Evolutionary conservation across 2,797 vertebrate genomes (phyloP).

Genomic region (Micrastur ruficollis): DNA sequence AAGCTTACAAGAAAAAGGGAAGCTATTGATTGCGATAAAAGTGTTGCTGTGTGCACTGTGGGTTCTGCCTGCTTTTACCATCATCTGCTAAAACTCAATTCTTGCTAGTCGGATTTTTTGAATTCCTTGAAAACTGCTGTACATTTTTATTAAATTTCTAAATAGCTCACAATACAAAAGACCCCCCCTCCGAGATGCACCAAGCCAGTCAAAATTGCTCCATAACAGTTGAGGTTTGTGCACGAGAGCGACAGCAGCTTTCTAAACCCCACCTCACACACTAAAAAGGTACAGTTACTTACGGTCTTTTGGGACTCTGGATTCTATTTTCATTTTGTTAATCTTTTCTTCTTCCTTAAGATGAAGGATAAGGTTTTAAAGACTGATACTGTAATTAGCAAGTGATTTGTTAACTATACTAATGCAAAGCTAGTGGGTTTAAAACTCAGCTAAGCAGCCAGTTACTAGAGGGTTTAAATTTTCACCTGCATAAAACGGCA

Average conservation of each 20-base stretch:
- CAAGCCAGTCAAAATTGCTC: not conserved
- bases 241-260: not conserved
- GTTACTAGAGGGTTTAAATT: not conserved
- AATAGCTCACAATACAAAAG: not conserved
- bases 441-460: constrained; percentile 7
- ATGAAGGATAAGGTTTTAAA: constrained; percentile 60
- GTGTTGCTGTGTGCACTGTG: not conserved
- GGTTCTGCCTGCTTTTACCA: not conserved
- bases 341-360: constrained; percentile 88
- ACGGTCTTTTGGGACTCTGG: constrained; percentile 83
- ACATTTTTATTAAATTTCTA: not conserved
- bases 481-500: not conserved
- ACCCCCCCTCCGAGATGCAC: not conserved
- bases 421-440: constrained; percentile 23
- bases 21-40: not conserved
- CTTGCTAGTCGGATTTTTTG: not conserved
- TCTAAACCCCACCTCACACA: not conserved
- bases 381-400: constrained; percentile 45
- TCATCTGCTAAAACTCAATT: not conserved
- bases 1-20: not conserved
- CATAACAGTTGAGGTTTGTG: not conserved
- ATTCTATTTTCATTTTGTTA: constrained; percentile 83
- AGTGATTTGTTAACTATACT: constrained; percentile 38
- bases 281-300: constrained; percentile 63
- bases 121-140: not conserved